Conservation (phyloP, 1,140 invertebrate species). For the Drosophila burlai region DNA sequence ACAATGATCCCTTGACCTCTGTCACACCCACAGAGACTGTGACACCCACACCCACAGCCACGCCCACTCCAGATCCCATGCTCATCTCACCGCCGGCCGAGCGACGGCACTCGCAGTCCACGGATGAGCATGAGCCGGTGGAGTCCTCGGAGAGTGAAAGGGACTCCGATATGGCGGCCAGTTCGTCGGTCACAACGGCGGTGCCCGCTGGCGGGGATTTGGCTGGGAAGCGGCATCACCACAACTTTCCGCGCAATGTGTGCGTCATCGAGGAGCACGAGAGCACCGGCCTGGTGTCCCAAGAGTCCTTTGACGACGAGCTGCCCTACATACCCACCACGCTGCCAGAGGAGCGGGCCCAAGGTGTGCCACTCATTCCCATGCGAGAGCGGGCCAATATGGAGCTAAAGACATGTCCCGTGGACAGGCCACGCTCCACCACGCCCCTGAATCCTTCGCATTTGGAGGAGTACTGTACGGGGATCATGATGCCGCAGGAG, state of each 20-base stretch:
- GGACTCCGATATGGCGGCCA: conserved; percentile 87
- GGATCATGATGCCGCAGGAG: conserved; percentile 84
- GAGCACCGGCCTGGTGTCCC: conserved; percentile 91
- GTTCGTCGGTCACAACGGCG: conserved; percentile 65
- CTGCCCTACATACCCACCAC: conserved; percentile 95
- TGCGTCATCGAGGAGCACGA: conserved; percentile 87
- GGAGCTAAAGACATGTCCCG: conserved; percentile 91
- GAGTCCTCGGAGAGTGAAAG: conserved; percentile 93
- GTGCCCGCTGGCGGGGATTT: conserved; percentile 74
- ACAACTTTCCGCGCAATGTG: conserved; percentile 78
- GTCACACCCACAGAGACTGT: not conserved
- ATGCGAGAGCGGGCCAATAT: conserved; percentile 90
- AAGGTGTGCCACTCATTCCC: conserved; percentile 92
- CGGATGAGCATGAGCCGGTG: conserved; percentile 87
- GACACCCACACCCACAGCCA: not conserved
- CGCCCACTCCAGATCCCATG: conserved; percentile 1
- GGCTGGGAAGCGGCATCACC: conserved; percentile 64
- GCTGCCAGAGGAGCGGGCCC: conserved; percentile 92
- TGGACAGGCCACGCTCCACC: conserved; percentile 94
- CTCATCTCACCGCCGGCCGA: conserved; percentile 38
- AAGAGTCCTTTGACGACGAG: conserved; percentile 94
- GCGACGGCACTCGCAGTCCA: conserved; percentile 58
- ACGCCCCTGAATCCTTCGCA: conserved; percentile 92
- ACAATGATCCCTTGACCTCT: conserved; percentile 11
- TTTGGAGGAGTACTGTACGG: conserved; percentile 90